Percentiles rank a stretch among this genome's conserved stretches.
These are phyloP conservation scores for Pandemis heparana DNA, from an alignment of 2,888 invertebrate species.

Conservation along the genomic window DNA sequence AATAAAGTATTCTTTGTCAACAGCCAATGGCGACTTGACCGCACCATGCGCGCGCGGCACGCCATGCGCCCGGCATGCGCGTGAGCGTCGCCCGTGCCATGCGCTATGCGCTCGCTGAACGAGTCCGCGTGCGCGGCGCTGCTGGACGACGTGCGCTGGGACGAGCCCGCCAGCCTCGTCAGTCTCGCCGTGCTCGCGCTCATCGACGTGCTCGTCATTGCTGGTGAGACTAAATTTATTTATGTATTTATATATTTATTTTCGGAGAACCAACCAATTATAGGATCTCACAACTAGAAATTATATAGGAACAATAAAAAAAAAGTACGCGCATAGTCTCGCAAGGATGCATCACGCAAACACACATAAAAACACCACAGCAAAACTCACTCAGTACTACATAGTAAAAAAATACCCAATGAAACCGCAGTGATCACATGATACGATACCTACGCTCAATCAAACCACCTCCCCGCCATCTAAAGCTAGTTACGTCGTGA, in stretches of 20 bases:
- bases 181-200: conserved; percentile 92
- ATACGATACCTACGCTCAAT: too few relatives aligned
- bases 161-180: conserved; percentile 90
- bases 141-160: conserved; percentile 93
- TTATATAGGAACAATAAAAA: too few relatives aligned
- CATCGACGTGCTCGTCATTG: conserved; percentile 95
- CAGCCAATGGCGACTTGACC: conserved; percentile 50
- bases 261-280: too few relatives aligned
- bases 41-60: conserved; percentile 6
- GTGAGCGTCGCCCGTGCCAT: conserved; percentile 69
- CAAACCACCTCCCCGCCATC: too few relatives aligned
- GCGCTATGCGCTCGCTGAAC: conserved; percentile 91
- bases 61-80: conserved; percentile 59
- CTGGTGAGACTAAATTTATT: conserved; percentile 87
- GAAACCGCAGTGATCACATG: too few relatives aligned
- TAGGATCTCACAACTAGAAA: too few relatives aligned
- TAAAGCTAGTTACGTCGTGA: conserved; percentile 42
- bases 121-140: conserved; percentile 93
- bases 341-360: too few relatives aligned
- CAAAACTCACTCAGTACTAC: too few relatives aligned
- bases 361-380: too few relatives aligned
- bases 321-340: too few relatives aligned
- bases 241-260: too few relatives aligned
- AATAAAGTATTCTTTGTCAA: neutral
- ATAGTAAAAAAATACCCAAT: too few relatives aligned